These are phyloP conservation scores for Allacma fusca DNA, from an alignment of 2,888 invertebrate genomes.

Conservation along the genomic window DNA sequence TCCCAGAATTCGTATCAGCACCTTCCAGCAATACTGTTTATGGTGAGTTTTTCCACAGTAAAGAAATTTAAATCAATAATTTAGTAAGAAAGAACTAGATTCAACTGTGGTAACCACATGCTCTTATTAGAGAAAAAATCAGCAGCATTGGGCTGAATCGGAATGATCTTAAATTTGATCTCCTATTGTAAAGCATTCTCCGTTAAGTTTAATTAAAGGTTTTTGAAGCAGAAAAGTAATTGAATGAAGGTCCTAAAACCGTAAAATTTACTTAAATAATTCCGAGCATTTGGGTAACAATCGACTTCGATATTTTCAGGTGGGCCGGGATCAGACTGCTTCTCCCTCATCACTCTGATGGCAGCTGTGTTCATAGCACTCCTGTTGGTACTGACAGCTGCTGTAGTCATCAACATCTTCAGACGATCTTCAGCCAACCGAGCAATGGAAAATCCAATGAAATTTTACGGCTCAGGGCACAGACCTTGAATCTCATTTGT, in stretches of 20 bases:
- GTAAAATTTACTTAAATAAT: no score
- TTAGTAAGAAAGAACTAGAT: no score
- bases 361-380: conserved; percentile 34
- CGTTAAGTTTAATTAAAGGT: no score
- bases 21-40: conserved; percentile 48
- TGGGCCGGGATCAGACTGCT: conserved; percentile 26
- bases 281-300: no score
- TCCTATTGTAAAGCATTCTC: no score
- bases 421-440: neutral
- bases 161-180: no score
- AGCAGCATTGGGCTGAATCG: no score
- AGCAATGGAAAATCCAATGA: conserved; percentile 11
- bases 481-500: conserved; percentile 16
- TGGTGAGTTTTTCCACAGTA: neutral
- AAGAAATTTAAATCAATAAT: no score
- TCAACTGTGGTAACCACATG: no score
- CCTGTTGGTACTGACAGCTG: conserved; percentile 23
- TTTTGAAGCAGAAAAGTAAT: no score
- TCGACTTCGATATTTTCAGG: neutral
- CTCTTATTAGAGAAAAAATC: no score
- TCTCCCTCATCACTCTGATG: conserved; percentile 38
- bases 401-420: conserved; percentile 21
- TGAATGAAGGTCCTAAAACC: no score
- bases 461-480: conserved; percentile 18
- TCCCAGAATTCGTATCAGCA: conserved; percentile 52